These are phyloP conservation scores for Amblyopsis rosae DNA, from an alignment of 2,113 vertebrate species.

Conservation along the genomic window DNA sequence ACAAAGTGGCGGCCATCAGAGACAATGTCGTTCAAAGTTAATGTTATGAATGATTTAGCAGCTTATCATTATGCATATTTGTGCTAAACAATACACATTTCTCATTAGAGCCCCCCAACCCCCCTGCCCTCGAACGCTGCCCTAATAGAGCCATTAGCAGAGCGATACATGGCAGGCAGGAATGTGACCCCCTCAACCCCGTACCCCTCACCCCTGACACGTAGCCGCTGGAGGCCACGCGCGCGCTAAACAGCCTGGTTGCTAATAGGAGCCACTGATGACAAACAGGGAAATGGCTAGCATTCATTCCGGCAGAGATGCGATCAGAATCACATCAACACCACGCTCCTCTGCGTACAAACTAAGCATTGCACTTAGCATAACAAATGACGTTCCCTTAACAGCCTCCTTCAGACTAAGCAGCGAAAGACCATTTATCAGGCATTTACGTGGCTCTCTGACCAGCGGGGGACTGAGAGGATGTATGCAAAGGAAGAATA, in stretches of 20 bases:
- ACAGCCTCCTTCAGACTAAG: slow-evolving; percentile 10
- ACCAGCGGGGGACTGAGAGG: slow-evolving; percentile 43
- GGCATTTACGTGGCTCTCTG: slow-evolving; percentile 24
- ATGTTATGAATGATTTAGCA: slow-evolving; percentile 78
- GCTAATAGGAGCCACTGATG: slow-evolving; percentile 28
- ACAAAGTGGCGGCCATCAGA: slow-evolving; percentile 61
- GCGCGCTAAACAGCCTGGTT: slow-evolving; percentile 29
- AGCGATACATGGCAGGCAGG: slow-evolving; percentile 68
- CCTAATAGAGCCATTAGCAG: slow-evolving; percentile 77
- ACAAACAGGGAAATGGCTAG: background rate
- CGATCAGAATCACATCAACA: slow-evolving; percentile 5
- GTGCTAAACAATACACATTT: slow-evolving; percentile 79
- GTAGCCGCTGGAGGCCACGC: slow-evolving; percentile 43
- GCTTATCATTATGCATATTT: slow-evolving; percentile 77
- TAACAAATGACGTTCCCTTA: slow-evolving; percentile 24
- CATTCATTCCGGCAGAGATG: slow-evolving; percentile 1
- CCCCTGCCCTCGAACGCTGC: slow-evolving; percentile 32
- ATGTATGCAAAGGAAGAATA: slow-evolving; percentile 35
- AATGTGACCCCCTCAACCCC: slow-evolving; percentile 63
- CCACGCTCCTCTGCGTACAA: background rate
- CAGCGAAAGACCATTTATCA: slow-evolving; percentile 34
- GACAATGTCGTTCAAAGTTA: slow-evolving; percentile 83
- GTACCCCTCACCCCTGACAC: slow-evolving; percentile 50
- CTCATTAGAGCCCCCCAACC: slow-evolving; percentile 63
- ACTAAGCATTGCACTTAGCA: slow-evolving; percentile 40